Base-by-base conservation (phyloP, 2,888 invertebrate species). In the Ferdinandea cuprea region DNA sequence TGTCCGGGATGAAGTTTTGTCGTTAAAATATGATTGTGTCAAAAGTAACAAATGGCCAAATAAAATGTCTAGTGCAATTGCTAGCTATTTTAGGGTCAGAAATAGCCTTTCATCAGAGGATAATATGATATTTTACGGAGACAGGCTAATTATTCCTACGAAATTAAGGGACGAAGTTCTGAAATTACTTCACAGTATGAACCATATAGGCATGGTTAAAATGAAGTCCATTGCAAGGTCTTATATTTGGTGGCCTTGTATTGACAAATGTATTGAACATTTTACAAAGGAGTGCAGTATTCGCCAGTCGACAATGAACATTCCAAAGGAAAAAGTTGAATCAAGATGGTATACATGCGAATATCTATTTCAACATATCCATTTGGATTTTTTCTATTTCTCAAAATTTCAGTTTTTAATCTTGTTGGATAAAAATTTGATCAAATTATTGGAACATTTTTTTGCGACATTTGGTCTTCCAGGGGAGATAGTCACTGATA, bases 281-380 rank as follows among this genome's bases (percentile, higher is more conserved):
- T 72, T 50, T 77, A 72, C 44, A 46, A 52, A 11, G 52, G 42
- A 25, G 84, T 73, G 7, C 48, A 84, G 13, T 61, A 59, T 48
- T 71, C 66, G 3, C 0, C 73, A 77, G 63, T 77, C 71, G 83
- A 59, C 77, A n/a, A 72, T 77, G 25, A 83, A 59, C 7, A 72
- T 65, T 13, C 77, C 42, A 42, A 42, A 13, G 17, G 13, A 42
- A 42, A 42, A 42, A 13, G 7, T 13, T 4, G 13, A 42, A 7
- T 42, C 42, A 7, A 42, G 13, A 15, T 42, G 42, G 42, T 42
- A 42, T 7, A 42, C 42, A n/a, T 13, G 42, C 13, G 13, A 42
- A 15, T 42, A 42, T 15, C 42, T 15, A 13, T 42, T 42, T 42
- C 17, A 42, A 42, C 42, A 15, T 17, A 42, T 42, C n/a, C 42